Percentiles rank a stretch among this genome's conserved stretches.
These are phyloP conservation scores for Syngnathus rostellatus DNA, from an alignment of 2,797 vertebrate species.

Conservation along the genomic window DNA sequence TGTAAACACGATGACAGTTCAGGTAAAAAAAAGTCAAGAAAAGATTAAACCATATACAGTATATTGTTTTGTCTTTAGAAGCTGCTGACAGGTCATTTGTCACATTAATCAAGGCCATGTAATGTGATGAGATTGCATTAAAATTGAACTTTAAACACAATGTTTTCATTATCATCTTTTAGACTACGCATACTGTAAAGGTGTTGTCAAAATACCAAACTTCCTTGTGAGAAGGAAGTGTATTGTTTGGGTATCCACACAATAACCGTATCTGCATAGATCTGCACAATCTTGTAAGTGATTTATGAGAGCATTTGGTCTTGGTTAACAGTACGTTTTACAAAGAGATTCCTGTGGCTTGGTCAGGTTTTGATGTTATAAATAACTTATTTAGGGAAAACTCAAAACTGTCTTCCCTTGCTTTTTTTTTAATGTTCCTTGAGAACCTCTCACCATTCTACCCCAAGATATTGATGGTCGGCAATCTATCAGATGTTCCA, in stretches of 20 bases:
- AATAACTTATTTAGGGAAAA: not conserved
- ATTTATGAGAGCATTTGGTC: not conserved
- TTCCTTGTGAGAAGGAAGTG: not conserved
- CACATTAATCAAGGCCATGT: not conserved
- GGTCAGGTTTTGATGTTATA: not conserved
- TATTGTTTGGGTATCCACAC: not conserved
- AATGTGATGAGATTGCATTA: not conserved
- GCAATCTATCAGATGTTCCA: not conserved
- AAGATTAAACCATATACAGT: not conserved
- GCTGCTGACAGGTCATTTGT: not conserved
- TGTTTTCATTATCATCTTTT: not conserved
- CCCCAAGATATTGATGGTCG: not conserved
- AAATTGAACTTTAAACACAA: not conserved
- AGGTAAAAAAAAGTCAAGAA: not conserved
- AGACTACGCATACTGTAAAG: not conserved
- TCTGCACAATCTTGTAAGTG: not conserved
- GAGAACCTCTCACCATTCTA: not conserved
- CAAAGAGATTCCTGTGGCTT: constrained; percentile 1
- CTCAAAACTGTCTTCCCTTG: not conserved
- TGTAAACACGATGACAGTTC: not conserved
- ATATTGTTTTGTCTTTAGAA: not conserved
- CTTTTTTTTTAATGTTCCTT: not conserved
- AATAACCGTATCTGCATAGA: not conserved
- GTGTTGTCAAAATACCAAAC: not conserved
- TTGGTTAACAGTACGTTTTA: not conserved